Evolutionary conservation across 2,797 vertebrate species (phyloP).

Genomic region (Centroberyx gerrardi): DNA sequence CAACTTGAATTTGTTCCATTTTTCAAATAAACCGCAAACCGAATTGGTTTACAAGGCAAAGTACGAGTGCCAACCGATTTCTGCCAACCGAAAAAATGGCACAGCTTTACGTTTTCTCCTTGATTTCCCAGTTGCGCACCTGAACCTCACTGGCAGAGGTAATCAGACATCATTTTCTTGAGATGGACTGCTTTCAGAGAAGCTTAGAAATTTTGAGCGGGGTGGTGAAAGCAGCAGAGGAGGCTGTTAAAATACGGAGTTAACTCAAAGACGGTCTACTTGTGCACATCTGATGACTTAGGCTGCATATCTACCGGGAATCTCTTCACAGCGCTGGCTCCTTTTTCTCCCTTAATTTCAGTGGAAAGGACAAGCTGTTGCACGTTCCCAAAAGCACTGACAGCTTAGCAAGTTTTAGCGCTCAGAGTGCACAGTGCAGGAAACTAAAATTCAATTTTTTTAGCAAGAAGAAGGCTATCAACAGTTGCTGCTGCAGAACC

Average conservation of each 20-base stretch:
- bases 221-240: conserved; percentile 10
- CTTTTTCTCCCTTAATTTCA: conserved; percentile 52
- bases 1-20: conserved; percentile 1
- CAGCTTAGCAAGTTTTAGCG: conserved; percentile 39
- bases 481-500: conserved; percentile 27
- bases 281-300: conserved; percentile 53
- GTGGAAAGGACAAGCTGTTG: conserved; percentile 54
- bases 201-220: conserved; percentile 31
- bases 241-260: conserved; percentile 31
- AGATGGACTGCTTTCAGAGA: conserved; percentile 43
- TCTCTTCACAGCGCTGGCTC: conserved; percentile 32
- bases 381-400: conserved; percentile 36
- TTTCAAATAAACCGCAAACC: conserved; percentile 30
- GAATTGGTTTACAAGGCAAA: conserved; percentile 17
- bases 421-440: conserved; percentile 23
- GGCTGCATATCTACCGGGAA: conserved; percentile 37
- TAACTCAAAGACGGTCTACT: conserved; percentile 44
- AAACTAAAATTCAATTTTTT: conserved; percentile 54
- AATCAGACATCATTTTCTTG: conserved; percentile 53
- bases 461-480: conserved; percentile 26
- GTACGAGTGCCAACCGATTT: conserved; percentile 7
- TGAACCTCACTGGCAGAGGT: conserved; percentile 31
- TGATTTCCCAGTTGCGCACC: conserved; percentile 50
- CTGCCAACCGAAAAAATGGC: conserved; percentile 31
- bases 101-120: conserved; percentile 19